phyloP scores from a whole-genome alignment of 2,888 invertebrate species.

The Lasioglossum vierecki region DNA sequence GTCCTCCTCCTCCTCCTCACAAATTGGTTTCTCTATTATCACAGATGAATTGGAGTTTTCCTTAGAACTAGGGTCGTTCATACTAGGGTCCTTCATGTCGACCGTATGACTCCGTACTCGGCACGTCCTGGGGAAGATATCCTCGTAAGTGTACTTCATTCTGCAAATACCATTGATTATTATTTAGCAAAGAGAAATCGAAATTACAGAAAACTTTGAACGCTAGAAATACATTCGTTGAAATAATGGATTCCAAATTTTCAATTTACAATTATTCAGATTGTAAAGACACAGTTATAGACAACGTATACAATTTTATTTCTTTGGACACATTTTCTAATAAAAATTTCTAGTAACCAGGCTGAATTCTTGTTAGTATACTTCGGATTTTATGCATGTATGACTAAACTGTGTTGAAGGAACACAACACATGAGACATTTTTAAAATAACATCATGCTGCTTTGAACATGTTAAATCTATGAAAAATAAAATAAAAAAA shows the following conservation, averaged over 20 bases:
- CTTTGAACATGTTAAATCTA: no score
- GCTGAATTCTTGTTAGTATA: not conserved
- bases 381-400: not conserved
- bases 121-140: conserved; percentile 58
- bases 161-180: conserved; percentile 39
- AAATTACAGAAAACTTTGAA: not conserved
- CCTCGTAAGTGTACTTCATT: conserved; percentile 67
- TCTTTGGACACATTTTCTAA: no score
- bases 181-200: not conserved
- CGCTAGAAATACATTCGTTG: not conserved
- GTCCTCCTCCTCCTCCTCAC: conserved; percentile 25
- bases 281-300: not conserved
- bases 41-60: conserved; percentile 44
- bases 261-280: not conserved
- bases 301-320: not conserved
- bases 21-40: conserved; percentile 36
- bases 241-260: not conserved
- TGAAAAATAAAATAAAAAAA: no score
- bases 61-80: conserved; percentile 47
- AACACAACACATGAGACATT: no score
- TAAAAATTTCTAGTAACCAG: not conserved
- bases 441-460: no score
- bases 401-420: no score
- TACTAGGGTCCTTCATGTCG: conserved; percentile 51
- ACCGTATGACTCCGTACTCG: conserved; percentile 48